Evolutionary conservation across 2,113 vertebrate species (phyloP).

Genomic region (Rhodinocichla rosea): DNA sequence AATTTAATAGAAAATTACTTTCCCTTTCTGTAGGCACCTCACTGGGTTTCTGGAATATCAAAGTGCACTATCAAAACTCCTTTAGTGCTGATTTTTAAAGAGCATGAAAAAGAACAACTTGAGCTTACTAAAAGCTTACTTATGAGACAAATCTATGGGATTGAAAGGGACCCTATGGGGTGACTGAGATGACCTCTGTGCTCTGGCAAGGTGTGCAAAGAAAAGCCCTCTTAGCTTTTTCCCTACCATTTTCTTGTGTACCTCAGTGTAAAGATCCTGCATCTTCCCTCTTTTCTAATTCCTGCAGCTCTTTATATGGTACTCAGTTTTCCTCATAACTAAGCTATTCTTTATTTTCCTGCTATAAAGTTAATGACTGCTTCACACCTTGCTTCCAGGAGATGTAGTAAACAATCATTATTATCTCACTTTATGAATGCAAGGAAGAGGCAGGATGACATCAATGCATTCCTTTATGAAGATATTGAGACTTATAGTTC

Average conservation of each 20-base stretch:
- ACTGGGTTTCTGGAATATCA: background rate
- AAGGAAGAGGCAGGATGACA: background rate
- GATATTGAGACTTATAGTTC: background rate
- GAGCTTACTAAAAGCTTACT: background rate
- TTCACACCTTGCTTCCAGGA: background rate
- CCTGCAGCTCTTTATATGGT: background rate
- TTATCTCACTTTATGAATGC: background rate
- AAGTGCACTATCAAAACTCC: background rate
- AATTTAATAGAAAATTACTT: background rate
- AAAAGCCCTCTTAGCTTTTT: background rate
- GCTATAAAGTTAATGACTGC: background rate
- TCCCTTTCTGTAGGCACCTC: background rate
- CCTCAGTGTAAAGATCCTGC: background rate
- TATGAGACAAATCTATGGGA: background rate
- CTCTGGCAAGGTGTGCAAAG: background rate
- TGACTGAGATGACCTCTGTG: background rate
- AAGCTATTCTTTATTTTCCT: background rate
- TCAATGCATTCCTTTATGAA: background rate
- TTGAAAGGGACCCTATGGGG: background rate
- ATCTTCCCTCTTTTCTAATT: background rate
- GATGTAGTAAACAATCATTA: background rate
- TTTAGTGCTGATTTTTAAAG: background rate
- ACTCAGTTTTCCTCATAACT: background rate
- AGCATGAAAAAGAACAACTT: background rate
- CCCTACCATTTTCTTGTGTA: background rate